Conservation (phyloP, 1,140 invertebrate genomes). For the Lucilia cuprina region DNA sequence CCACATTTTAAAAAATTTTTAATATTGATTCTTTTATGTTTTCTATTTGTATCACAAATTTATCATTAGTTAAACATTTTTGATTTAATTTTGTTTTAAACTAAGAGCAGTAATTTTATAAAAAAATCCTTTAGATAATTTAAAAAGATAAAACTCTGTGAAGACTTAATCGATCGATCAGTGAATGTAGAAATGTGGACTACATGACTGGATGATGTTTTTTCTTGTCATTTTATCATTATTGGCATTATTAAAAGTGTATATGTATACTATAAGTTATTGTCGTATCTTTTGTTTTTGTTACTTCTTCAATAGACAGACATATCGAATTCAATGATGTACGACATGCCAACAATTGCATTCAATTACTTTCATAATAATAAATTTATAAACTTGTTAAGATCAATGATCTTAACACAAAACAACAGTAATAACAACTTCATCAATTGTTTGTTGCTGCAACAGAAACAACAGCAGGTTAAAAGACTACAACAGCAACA, state of each 20-base stretch:
- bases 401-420: constrained; percentile 5
- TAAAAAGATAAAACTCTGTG: too few species aligned
- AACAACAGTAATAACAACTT: constrained; percentile 33
- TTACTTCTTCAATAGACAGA: background rate
- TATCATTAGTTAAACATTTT: too few species aligned
- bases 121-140: too few species aligned
- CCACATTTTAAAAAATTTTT: too few species aligned
- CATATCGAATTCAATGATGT: background rate
- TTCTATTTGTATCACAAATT: too few species aligned
- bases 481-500: background rate
- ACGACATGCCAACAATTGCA: constrained; percentile 13
- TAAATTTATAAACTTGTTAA: constrained; percentile 19
- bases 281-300: background rate
- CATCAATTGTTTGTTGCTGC: constrained; percentile 18
- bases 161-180: too few species aligned
- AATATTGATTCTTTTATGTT: too few species aligned
- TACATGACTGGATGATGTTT: background rate
- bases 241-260: background rate
- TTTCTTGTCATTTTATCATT: background rate
- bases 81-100: too few species aligned
- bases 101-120: too few species aligned
- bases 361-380: constrained; percentile 18
- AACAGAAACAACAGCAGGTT: background rate
- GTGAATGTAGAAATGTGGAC: too few species aligned
- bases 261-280: background rate